These are phyloP conservation scores for Eulemur rubriventer DNA, from an alignment of 2,797 vertebrate species.

Conservation along the genomic window DNA sequence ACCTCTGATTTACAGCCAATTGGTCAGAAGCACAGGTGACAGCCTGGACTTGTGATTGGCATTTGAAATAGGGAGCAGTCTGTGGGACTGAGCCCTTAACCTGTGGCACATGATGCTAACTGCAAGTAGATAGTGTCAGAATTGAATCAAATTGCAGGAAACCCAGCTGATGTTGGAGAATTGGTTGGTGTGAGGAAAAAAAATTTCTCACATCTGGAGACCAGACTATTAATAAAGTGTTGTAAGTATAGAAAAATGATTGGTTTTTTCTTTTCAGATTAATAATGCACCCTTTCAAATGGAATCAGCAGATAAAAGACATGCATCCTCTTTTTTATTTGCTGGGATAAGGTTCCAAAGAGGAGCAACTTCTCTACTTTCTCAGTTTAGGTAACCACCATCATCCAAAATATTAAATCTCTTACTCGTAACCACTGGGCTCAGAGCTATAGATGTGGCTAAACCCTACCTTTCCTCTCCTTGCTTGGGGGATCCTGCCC, in stretches of 20 bases:
- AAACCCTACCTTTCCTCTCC: not conserved
- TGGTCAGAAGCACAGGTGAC: not conserved
- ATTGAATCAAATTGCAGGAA: not conserved
- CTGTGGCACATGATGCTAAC: not conserved
- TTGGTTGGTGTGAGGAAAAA: not conserved
- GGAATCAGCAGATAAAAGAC: not conserved
- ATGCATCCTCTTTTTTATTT: not conserved
- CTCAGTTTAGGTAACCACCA: not conserved
- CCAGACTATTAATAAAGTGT: not conserved
- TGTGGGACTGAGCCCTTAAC: not conserved
- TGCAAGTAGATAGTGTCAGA: not conserved
- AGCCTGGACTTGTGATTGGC: not conserved
- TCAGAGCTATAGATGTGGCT: not conserved
- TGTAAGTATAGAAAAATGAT: not conserved
- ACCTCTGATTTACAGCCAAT: not conserved
- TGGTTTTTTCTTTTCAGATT: not conserved
- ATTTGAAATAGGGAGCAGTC: not conserved
- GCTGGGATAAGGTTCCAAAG: not conserved
- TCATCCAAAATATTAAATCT: not conserved
- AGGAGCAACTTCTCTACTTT: not conserved
- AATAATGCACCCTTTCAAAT: not conserved
- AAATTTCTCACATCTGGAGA: not conserved
- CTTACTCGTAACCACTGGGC: not conserved
- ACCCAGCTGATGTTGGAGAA: not conserved
- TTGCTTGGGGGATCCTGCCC: not conserved